Evolutionary conservation across 2,888 invertebrate genomes (phyloP).

Genomic region (Rhagonycha lutea): DNA sequence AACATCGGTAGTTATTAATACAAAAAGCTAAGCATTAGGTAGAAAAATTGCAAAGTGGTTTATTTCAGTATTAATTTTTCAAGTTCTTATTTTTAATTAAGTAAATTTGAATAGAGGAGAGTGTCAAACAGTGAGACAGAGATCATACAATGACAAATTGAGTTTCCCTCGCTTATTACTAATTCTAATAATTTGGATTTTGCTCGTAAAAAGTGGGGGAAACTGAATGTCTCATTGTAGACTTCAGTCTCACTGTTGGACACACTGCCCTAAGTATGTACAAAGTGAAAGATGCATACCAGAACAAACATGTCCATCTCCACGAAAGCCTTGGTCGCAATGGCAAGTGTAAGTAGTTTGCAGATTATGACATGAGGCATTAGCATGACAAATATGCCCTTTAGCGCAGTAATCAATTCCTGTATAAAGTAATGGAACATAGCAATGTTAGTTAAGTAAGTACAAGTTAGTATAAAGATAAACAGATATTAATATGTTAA

Average conservation of each 20-base stretch:
- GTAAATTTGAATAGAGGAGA: too few relatives aligned
- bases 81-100: too few relatives aligned
- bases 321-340: constrained; percentile 88
- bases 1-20: neutral
- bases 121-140: too few relatives aligned
- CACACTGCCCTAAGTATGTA: neutral
- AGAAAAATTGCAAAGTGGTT: neutral
- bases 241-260: too few relatives aligned
- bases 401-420: constrained; percentile 88
- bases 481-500: neutral
- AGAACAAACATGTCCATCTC: constrained; percentile 79
- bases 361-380: constrained; percentile 90
- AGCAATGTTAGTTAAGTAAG: constrained; percentile 11
- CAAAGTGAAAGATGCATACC: constrained; percentile 58
- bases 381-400: constrained; percentile 87
- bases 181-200: too few relatives aligned
- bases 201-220: too few relatives aligned
- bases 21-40: neutral
- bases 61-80: too few relatives aligned
- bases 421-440: constrained; percentile 48
- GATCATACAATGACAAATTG: too few relatives aligned
- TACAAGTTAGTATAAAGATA: constrained; percentile 8
- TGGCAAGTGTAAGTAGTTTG: constrained; percentile 89
- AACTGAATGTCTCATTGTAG: too few relatives aligned
- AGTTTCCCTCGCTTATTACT: too few relatives aligned